Percentiles rank a stretch among this genome's conserved stretches.
Conservation (phyloP, 2,888 invertebrate genomes). For the Prionchulus punctatus region DNA sequence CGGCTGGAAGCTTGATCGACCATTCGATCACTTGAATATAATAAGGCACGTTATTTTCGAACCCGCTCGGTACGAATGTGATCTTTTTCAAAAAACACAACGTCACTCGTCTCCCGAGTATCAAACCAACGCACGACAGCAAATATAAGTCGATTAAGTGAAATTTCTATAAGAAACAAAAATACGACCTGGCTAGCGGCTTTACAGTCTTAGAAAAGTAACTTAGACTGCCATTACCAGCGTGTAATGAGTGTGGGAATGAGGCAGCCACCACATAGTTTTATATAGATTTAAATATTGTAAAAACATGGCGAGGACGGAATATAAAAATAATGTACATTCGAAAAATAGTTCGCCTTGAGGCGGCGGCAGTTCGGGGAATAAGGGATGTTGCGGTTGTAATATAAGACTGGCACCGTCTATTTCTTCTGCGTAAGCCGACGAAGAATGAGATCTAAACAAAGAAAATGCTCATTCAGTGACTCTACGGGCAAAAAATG, state of each 20-base stretch:
- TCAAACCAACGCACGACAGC: slow-evolving; percentile 60
- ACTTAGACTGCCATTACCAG: no score
- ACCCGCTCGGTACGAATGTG: slow-evolving; percentile 8
- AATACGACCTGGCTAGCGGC: not conserved
- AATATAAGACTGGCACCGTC: not conserved
- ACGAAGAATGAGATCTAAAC: no score
- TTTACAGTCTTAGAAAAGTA: slow-evolving; percentile 12
- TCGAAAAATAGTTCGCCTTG: slow-evolving; percentile 72
- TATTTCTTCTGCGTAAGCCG: not conserved
- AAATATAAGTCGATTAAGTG: slow-evolving; percentile 78
- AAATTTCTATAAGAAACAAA: slow-evolving; percentile 57
- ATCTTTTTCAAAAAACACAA: slow-evolving; percentile 40
- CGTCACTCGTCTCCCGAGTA: slow-evolving; percentile 61
- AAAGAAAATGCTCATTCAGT: no score
- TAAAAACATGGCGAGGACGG: slow-evolving; percentile 55
- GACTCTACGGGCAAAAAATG: no score
- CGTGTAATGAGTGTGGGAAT: slow-evolving; percentile 69
- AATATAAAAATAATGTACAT: slow-evolving; percentile 61
- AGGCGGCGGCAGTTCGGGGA: slow-evolving; percentile 44
- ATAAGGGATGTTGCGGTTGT: slow-evolving; percentile 31
- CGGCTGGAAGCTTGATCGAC: slow-evolving; percentile 25
- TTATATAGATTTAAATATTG: slow-evolving; percentile 88
- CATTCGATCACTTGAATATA: slow-evolving; percentile 39
- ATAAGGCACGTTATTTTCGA: not conserved
- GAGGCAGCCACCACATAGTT: slow-evolving; percentile 91